phyloP scores from a whole-genome alignment of 2,888 invertebrate genomes.

The Tetropium fuscum region DNA sequence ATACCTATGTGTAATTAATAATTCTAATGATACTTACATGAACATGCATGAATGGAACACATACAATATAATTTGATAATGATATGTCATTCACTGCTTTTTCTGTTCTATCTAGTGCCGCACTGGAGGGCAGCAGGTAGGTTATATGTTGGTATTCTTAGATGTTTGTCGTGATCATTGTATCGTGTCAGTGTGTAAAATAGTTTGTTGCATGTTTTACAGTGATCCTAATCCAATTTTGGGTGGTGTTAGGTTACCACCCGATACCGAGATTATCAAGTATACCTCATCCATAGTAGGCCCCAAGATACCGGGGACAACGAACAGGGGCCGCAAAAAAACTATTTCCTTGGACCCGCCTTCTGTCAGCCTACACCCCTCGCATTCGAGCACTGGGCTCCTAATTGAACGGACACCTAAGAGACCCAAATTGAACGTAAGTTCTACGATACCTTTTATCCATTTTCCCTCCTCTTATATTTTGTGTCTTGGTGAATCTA shows the following conservation, averaged over 20 bases:
- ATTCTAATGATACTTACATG: slow-evolving; percentile 16
- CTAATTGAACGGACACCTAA: slow-evolving; percentile 67
- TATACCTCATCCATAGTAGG: slow-evolving; percentile 90
- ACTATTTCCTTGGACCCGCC: slow-evolving; percentile 88
- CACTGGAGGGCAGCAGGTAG: slow-evolving; percentile 79
- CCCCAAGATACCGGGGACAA: slow-evolving; percentile 86
- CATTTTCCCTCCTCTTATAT: too few species aligned
- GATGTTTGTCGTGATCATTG: slow-evolving; percentile 22
- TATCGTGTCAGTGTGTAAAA: slow-evolving; percentile 42
- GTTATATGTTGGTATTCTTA: slow-evolving; percentile 41
- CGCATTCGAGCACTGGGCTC: slow-evolving; percentile 64
- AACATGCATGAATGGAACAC: not conserved
- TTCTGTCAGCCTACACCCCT: slow-evolving; percentile 71
- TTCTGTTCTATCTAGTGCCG: slow-evolving; percentile 70
- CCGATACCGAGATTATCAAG: slow-evolving; percentile 91
- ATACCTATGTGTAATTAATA: slow-evolving; percentile 15
- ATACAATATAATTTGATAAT: not conserved
- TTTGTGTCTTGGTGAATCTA: too few species aligned
- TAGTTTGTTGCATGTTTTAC: slow-evolving; percentile 55
- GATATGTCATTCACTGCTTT: slow-evolving; percentile 27
- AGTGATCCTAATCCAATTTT: slow-evolving; percentile 87
- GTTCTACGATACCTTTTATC: slow-evolving; percentile 28
- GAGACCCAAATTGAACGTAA: slow-evolving; percentile 62
- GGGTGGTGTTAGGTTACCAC: slow-evolving; percentile 86
- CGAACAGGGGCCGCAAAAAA: slow-evolving; percentile 88